Evolutionary conservation across 92 coral and sea anemone genomes (phyloP).

Genomic region (Micromussa lordhowensis): DNA sequence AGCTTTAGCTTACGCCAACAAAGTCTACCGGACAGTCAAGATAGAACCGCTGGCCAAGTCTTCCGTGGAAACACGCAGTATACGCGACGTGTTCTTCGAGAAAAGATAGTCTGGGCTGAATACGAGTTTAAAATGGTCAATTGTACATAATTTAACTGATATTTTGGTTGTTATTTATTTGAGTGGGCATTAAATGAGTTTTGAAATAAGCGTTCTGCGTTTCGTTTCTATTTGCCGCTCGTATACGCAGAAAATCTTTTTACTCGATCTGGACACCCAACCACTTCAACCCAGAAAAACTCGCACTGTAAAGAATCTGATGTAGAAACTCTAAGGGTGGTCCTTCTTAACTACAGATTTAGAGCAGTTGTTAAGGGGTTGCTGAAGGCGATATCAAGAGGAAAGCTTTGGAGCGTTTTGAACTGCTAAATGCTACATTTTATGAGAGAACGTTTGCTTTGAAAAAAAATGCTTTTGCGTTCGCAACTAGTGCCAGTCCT

Average conservation of each 20-base stretch:
- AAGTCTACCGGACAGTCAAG: slow-evolving; percentile 71
- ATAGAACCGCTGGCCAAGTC: slow-evolving; percentile 73
- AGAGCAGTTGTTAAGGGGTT: too few species aligned
- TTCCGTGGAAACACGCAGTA: slow-evolving; percentile 73
- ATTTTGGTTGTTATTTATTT: slow-evolving; percentile 26
- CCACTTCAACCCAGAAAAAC: too few species aligned
- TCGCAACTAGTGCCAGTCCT: too few species aligned
- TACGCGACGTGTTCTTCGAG: slow-evolving; percentile 88
- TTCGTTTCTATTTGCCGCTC: not conserved
- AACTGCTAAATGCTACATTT: too few species aligned
- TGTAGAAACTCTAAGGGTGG: too few species aligned
- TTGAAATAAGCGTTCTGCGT: slow-evolving; percentile 4
- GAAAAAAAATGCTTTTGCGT: too few species aligned
- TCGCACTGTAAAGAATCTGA: too few species aligned
- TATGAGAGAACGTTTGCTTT: too few species aligned
- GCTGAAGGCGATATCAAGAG: too few species aligned
- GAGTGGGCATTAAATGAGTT: slow-evolving; percentile 1
- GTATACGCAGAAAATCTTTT: not conserved
- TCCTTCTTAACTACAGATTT: too few species aligned
- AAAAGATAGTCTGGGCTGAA: slow-evolving; percentile 60
- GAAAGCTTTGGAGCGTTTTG: too few species aligned
- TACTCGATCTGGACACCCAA: not conserved
- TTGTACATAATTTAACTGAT: slow-evolving; percentile 17
- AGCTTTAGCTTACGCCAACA: slow-evolving; percentile 80
- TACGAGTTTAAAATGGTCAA: not conserved